These are phyloP conservation scores for Parnassius glacialis DNA, from an alignment of 2,888 invertebrate genomes.

Conservation along the genomic window DNA sequence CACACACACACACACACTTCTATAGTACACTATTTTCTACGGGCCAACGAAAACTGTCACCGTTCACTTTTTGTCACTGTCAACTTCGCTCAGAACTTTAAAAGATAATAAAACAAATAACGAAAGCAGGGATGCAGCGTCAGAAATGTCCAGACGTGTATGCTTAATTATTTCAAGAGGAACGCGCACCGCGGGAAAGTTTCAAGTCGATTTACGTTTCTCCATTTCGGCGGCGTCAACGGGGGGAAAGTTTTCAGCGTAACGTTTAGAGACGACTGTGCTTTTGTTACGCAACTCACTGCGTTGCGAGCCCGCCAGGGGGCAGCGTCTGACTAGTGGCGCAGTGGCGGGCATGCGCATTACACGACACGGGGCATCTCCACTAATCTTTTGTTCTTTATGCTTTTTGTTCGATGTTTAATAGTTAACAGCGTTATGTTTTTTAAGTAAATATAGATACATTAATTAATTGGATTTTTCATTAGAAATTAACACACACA, in stretches of 20 bases:
- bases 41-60: constrained; percentile 61
- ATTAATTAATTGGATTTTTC: no score
- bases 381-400: constrained; percentile 34
- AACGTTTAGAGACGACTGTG: constrained; percentile 71
- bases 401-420: constrained; percentile 31
- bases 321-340: constrained; percentile 75
- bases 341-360: constrained; percentile 79
- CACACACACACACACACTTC: constrained; percentile 55
- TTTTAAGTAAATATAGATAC: constrained; percentile 4
- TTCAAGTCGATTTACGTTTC: constrained; percentile 65
- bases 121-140: constrained; percentile 37
- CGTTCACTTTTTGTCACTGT: constrained; percentile 58
- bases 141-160: constrained; percentile 34
- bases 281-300: constrained; percentile 79
- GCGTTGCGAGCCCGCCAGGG: constrained; percentile 75
- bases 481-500: no score
- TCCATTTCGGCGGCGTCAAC: constrained; percentile 63
- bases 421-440: constrained; percentile 12
- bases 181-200: constrained; percentile 69
- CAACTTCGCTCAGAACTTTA: constrained; percentile 56
- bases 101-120: constrained; percentile 46
- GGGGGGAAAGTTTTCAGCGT: constrained; percentile 71
- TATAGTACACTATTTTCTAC: constrained; percentile 48
- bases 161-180: constrained; percentile 33
- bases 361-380: constrained; percentile 34